Conservation (phyloP, 1,140 invertebrate species). For the Drosophila subpulchrella region DNA sequence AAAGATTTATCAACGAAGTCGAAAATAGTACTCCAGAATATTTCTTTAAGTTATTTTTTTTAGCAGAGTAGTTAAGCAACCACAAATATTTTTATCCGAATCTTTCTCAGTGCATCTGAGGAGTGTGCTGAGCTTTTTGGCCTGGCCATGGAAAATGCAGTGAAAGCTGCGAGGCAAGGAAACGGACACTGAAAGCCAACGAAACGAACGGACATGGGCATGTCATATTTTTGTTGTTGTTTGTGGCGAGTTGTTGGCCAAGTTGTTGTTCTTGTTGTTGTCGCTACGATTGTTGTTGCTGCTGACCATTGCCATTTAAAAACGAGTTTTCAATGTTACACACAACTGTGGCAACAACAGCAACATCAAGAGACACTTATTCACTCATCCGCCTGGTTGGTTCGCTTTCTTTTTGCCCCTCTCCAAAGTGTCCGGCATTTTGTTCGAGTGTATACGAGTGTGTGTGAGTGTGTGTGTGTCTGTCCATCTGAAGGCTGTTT, state of each 20-base stretch:
- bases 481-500: conserved; percentile 42
- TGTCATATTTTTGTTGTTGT: conserved; percentile 77
- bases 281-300: conserved; percentile 33
- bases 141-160: conserved; percentile 27
- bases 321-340: conserved; percentile 77
- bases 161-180: conserved; percentile 53
- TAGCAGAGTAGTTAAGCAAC: neutral
- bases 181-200: conserved; percentile 65
- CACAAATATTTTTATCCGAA: neutral
- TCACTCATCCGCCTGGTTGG: conserved; percentile 73
- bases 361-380: conserved; percentile 58
- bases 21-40: too few relatives aligned
- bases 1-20: too few relatives aligned
- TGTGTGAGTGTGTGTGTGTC: conserved; percentile 24
- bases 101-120: conserved; percentile 25
- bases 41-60: too few relatives aligned
- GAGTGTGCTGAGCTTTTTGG: conserved; percentile 27
- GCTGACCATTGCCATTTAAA: conserved; percentile 70
- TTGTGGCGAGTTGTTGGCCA: conserved; percentile 42
- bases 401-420: conserved; percentile 22
- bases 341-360: conserved; percentile 41
- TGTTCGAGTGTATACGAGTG: conserved; percentile 56
- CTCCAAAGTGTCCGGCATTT: conserved; percentile 64
- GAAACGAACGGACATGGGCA: conserved; percentile 70
- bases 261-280: conserved; percentile 26